Base-by-base conservation (phyloP, 1,140 invertebrate species). In the Listronotus oregonensis region DNA sequence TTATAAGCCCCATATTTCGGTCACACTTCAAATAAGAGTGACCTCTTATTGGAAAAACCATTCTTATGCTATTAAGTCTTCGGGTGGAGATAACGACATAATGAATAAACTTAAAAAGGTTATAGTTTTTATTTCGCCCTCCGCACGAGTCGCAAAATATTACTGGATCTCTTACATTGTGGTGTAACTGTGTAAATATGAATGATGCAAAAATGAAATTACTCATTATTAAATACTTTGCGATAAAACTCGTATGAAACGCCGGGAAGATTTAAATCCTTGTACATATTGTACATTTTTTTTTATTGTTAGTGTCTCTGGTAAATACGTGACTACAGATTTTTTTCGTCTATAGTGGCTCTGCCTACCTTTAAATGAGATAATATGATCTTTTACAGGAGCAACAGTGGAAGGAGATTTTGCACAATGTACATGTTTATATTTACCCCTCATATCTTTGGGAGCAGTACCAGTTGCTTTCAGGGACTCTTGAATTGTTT, bases 241-340 rank as follows among this genome's bases (percentile, higher is more conserved):
- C 50, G 15, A 32, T 4, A 52, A 32, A 27, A 52, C 15, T 52
- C 50, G 15, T 52, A 52, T 18, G 50, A 52, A 52, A 52, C 50
- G 32, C 32, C 17, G 32, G 50, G 50, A 49, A 14, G 46, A 34
- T 52, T 52, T 52, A 18, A 27, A 12, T 21, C 46, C 15, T 15
- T 32, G 34, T 46, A 64, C 55, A 70, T 58, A 44, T 42, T 40
- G 42, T 52, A 50, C 68, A 67, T n/a, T 67, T 31, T 67, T 67
- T 47, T 63, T 66, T 27, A 63, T 51, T 37, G 40, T 66, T 27
- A 66, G 56, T 11, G 42, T 37, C 46, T 71, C 63, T 11, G 57
- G n/a, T n/a, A n/a, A n/a, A n/a, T n/a, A n/a, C n/a, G n/a, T n/a
- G n/a, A n/a, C n/a, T n/a, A n/a, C n/a, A n/a, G n/a, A n/a, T n/a